These are phyloP conservation scores for Limulus polyphemus DNA, from an alignment of 2,888 invertebrate genomes.

Conservation along the genomic window DNA sequence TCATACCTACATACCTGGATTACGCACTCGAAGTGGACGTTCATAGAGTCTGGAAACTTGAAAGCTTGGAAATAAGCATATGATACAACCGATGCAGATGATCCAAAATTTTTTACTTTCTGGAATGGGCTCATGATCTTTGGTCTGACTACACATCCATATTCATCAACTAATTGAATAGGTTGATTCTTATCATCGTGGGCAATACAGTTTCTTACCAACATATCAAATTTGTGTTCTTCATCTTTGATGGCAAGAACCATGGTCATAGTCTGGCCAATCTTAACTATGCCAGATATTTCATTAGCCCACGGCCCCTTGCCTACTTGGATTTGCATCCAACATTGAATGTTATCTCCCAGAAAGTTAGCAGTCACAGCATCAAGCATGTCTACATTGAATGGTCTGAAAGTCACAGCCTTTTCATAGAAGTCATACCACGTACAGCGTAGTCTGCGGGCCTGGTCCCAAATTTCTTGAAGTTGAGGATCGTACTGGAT, in stretches of 20 bases:
- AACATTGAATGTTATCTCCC: constrained; percentile 87
- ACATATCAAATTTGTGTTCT: constrained; percentile 90
- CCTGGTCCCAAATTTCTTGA: constrained; percentile 91
- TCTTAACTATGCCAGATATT: constrained; percentile 87
- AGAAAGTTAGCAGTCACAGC: constrained; percentile 90
- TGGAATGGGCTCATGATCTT: constrained; percentile 88
- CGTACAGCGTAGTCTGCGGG: constrained; percentile 77
- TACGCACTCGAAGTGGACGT: constrained; percentile 91
- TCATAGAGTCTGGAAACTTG: constrained; percentile 93
- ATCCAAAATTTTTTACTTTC: constrained; percentile 89
- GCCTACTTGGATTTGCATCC: constrained; percentile 95
- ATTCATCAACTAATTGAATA: constrained; percentile 80
- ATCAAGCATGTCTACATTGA: constrained; percentile 82
- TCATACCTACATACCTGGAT: constrained; percentile 88
- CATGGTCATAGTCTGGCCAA: constrained; percentile 94
- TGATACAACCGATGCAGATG: constrained; percentile 82
- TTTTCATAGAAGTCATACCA: constrained; percentile 96
- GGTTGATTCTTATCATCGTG: constrained; percentile 87
- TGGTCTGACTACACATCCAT: constrained; percentile 80
- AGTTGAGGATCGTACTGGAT: constrained; percentile 83
- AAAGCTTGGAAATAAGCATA: constrained; percentile 94
- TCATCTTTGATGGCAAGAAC: constrained; percentile 88
- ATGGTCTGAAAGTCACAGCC: constrained; percentile 83
- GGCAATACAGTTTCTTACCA: constrained; percentile 84
- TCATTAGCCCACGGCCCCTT: constrained; percentile 96